Conservation (phyloP, 2,888 invertebrate genomes). For the Archips crataeganus region DNA sequence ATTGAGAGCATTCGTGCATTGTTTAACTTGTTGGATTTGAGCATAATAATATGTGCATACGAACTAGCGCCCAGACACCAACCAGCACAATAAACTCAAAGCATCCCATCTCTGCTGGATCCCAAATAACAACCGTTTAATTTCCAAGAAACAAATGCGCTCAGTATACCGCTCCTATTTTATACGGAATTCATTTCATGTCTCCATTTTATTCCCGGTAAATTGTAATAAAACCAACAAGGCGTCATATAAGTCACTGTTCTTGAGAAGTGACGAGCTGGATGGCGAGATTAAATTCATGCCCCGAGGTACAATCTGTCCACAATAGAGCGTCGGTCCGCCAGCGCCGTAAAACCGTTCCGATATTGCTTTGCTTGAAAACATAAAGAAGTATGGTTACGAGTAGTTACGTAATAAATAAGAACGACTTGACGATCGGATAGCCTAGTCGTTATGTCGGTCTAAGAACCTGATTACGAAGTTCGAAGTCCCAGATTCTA, state of each 20-base stretch:
- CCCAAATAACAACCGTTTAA: neutral
- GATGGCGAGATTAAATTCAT: constrained; percentile 83
- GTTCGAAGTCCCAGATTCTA: too few species aligned
- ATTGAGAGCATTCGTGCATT: too few species aligned
- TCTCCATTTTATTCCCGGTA: constrained; percentile 5
- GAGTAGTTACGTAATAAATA: neutral
- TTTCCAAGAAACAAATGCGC: neutral
- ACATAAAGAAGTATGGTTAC: neutral
- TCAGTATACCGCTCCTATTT: neutral
- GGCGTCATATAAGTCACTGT: constrained; percentile 62
- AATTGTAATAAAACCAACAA: constrained; percentile 38
- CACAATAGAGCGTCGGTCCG: constrained; percentile 17
- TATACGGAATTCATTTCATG: constrained; percentile 7
- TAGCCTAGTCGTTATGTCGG: too few species aligned
- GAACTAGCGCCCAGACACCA: neutral
- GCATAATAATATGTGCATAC: too few species aligned
- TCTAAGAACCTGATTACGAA: too few species aligned
- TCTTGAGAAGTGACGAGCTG: constrained; percentile 78
- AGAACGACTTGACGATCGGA: neutral
- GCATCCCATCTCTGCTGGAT: neutral
- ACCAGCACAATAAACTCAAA: neutral
- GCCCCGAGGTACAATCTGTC: constrained; percentile 75
- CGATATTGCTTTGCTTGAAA: constrained; percentile 3
- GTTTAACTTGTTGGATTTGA: too few species aligned
- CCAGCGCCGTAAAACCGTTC: neutral